A percentile compares a stretch with the other conserved stretches of the same genome.
Evolutionary conservation across 2,797 vertebrate species (phyloP).

Genomic region (Taeniopygia guttata): DNA sequence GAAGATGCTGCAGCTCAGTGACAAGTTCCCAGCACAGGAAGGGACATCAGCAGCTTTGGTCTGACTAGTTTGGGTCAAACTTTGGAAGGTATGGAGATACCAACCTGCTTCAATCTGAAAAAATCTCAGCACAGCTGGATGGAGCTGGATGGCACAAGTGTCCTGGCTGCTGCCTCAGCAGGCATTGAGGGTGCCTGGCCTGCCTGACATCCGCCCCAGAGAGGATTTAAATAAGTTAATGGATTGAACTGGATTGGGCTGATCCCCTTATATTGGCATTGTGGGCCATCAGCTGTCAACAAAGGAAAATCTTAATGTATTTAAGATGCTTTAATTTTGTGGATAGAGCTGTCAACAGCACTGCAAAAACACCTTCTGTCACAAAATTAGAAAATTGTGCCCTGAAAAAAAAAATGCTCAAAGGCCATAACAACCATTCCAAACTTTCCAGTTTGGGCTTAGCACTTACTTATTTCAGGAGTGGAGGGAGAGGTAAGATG

Average conservation of each 20-base stretch:
- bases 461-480: neutral
- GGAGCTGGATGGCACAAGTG: neutral
- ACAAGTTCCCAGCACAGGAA: neutral
- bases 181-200: neutral
- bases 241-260: neutral
- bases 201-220: neutral
- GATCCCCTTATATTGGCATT: neutral
- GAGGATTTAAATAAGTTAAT: neutral
- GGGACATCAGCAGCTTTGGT: neutral
- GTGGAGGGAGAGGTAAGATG: neutral
- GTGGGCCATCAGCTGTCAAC: neutral
- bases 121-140: neutral
- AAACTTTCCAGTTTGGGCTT: neutral
- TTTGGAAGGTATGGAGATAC: neutral
- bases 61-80: neutral
- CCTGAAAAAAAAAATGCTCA: neutral
- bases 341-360: neutral
- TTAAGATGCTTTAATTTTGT: neutral
- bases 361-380: neutral
- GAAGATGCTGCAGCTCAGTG: neutral
- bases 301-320: neutral
- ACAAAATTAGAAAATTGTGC: conserved; percentile 11
- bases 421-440: conserved; percentile 13
- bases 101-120: neutral
- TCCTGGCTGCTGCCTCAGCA: neutral